Evolutionary conservation across 1,140 invertebrate species (phyloP).

Genomic region (Stegodyphus dumicola): DNA sequence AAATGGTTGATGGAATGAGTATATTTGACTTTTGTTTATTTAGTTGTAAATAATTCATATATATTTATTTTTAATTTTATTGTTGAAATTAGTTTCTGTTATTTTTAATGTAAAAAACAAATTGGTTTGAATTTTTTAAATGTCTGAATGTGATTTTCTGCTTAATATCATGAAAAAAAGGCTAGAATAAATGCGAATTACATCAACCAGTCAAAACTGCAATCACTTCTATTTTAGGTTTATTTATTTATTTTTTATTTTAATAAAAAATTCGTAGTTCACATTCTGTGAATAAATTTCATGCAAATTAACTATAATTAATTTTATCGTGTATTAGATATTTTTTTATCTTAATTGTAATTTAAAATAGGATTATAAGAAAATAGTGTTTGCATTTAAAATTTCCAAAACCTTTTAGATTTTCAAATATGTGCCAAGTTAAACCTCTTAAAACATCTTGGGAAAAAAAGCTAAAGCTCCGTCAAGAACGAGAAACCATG

Average conservation of each 20-base stretch:
- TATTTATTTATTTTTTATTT: not conserved
- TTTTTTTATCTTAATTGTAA: not conserved
- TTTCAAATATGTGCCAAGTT: conserved; percentile 46
- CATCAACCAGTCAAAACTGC: too few species aligned
- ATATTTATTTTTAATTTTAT: too few species aligned
- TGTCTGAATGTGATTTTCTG: too few species aligned
- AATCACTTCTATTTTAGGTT: not conserved
- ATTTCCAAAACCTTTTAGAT: conserved; percentile 37
- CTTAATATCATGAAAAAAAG: too few species aligned
- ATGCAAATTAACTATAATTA: not conserved
- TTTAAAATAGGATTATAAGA: not conserved
- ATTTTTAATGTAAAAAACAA: too few species aligned
- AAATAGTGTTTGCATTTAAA: not conserved
- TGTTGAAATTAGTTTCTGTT: too few species aligned
- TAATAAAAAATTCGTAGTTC: not conserved
- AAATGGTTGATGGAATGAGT: too few species aligned
- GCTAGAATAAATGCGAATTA: too few species aligned
- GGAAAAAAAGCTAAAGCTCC: conserved; percentile 4
- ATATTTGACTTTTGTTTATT: too few species aligned
- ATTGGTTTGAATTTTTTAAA: too few species aligned
- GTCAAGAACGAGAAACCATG: conserved; percentile 14
- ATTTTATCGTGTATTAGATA: not conserved
- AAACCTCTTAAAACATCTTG: conserved; percentile 50
- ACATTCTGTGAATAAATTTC: not conserved
- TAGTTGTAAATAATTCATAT: too few species aligned